Evolutionary conservation across 2,888 invertebrate species (phyloP), one percentile per base, ranked within the genome.

Genomic region (Trissolcus brochymenae): DNA sequence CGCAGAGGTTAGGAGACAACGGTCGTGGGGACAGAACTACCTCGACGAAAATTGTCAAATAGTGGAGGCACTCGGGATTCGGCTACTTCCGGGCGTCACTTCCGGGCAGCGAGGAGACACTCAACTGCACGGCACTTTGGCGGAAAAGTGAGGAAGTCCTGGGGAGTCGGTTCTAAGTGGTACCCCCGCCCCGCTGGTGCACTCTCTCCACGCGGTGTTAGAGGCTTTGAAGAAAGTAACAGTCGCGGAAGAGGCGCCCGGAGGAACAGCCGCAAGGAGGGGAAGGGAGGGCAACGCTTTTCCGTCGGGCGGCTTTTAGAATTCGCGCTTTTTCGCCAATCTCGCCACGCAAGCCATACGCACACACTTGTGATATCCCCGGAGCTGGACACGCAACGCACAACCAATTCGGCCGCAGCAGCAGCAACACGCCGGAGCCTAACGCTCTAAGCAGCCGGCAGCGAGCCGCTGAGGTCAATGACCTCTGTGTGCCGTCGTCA

Each of bases 381-480:
- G 43, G 43, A 43, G 43, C 49, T 19, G 41, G 57, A 70, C 65
- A 61, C 78, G 65, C 61, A 60, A 62, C 57, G 54, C 74, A 57
- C 76, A 54, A 62, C 70, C 54, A 57, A 66, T 60, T 71, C 66
- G 65, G 59, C 68, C 46, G 66, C 77, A 76, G 75, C 83, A 82
- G 83, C 83, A 83, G 80, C 81, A 81, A 81, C 81, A 76, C 83
- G 81, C 81, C 82, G 82, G 81, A 84, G 84, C 84, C 81, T 83
- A 87, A 84, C 87, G 85, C 86, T 87, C 87, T 86, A 87, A 71
- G 87, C 88, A 88, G 88, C 88, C 87, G 88, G 87, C 87, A 87
- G 87, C 87, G 84, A 87, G 87, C 88, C 86, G 87, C 88, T 87
- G 83, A 82, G 88, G 88, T 88, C 88, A 88, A 88, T 86, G 88